phyloP scores from a whole-genome alignment of 2,113 vertebrate species.

The Pelecanoides urinatrix region DNA sequence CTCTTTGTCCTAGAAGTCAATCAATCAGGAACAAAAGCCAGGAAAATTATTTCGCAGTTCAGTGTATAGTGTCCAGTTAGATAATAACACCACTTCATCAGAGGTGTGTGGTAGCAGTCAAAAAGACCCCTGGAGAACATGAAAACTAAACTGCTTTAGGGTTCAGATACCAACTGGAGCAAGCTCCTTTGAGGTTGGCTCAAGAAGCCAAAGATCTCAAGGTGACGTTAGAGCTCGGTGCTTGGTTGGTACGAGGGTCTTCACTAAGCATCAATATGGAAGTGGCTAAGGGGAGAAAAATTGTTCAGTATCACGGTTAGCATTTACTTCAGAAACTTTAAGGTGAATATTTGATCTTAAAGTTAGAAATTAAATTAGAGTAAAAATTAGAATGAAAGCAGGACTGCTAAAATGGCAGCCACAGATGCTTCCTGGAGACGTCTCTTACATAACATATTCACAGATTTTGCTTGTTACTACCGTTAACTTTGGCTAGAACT shows the following conservation, averaged over 20 bases:
- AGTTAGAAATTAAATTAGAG: not conserved
- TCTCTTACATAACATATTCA: not conserved
- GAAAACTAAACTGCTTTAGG: not conserved
- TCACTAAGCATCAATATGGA: not conserved
- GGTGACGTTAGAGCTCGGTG: not conserved
- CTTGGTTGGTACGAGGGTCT: not conserved
- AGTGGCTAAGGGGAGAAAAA: not conserved
- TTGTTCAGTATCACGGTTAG: not conserved
- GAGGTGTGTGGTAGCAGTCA: not conserved
- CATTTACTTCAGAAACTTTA: not conserved
- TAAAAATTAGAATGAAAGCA: not conserved
- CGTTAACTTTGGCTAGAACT: not conserved
- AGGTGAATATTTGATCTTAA: not conserved
- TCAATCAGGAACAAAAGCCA: not conserved
- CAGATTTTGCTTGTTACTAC: not conserved
- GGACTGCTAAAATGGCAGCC: not conserved
- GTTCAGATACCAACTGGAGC: not conserved
- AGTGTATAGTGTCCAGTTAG: not conserved
- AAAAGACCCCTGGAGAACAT: not conserved
- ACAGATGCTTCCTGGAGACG: too few relatives aligned
- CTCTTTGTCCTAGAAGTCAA: not conserved
- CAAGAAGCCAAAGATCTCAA: not conserved
- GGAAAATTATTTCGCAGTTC: not conserved
- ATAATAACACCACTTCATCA: not conserved
- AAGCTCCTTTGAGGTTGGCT: not conserved